These are phyloP conservation scores for Pelobates fuscus DNA, from an alignment of 2,113 vertebrate genomes.

Conservation along the genomic window DNA sequence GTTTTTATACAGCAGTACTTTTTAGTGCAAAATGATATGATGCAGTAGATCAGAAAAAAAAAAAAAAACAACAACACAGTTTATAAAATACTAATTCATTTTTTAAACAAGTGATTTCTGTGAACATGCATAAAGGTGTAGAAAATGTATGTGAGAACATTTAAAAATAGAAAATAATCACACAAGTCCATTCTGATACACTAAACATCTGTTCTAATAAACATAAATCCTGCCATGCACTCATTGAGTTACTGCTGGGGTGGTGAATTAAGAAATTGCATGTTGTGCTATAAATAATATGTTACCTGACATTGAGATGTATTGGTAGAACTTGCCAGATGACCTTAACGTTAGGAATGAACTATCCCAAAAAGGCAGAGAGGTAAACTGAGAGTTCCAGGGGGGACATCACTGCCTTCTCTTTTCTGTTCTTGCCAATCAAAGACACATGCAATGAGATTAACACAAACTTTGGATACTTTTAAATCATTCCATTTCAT, in stretches of 20 bases:
- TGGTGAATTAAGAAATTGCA: constrained; percentile 17
- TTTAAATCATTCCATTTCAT: background rate
- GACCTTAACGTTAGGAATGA: constrained; percentile 4
- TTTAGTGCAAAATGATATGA: too few species aligned
- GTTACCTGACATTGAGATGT: constrained; percentile 9
- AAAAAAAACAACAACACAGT: too few species aligned
- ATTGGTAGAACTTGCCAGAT: background rate
- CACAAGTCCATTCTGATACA: background rate
- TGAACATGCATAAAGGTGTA: too few species aligned
- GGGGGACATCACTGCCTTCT: constrained; percentile 39
- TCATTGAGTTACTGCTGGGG: constrained; percentile 1
- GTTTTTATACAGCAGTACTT: too few species aligned
- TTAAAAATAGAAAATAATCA: background rate
- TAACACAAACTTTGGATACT: background rate
- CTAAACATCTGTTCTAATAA: constrained; percentile 30
- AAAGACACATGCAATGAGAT: constrained; percentile 15
- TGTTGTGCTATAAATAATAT: constrained; percentile 9
- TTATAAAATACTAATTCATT: too few species aligned
- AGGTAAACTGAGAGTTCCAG: constrained; percentile 4
- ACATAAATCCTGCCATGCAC: constrained; percentile 21
- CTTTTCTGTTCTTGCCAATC: constrained; percentile 57
- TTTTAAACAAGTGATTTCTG: too few species aligned
- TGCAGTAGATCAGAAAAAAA: too few species aligned
- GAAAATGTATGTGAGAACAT: constrained; percentile 3
- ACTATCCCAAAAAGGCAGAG: constrained; percentile 8